Evolutionary conservation across 2,888 invertebrate genomes (phyloP).

Genomic region (Leptopilina syphax): DNA sequence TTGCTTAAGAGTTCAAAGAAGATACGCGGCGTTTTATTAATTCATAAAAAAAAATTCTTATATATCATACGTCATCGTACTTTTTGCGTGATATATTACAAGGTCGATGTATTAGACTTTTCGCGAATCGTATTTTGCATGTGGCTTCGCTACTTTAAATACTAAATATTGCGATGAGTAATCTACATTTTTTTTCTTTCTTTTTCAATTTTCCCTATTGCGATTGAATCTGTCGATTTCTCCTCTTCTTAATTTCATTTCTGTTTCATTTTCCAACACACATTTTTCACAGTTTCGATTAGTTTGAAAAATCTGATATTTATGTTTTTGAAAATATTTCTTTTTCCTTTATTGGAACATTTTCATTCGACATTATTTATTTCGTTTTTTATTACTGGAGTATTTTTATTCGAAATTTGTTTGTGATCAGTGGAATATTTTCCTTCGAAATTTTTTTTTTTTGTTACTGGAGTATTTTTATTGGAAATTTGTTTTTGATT

Average conservation of each 20-base stretch:
- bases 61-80: conserved; percentile 32
- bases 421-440: no score
- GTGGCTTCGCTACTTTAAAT: conserved; percentile 24
- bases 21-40: conserved; percentile 30
- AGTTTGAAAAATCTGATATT: not conserved
- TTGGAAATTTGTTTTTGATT: no score
- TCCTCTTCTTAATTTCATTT: not conserved
- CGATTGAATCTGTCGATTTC: not conserved
- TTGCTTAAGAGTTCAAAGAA: conserved; percentile 37
- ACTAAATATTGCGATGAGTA: conserved; percentile 27
- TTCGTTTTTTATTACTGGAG: no score
- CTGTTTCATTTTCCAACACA: no score
- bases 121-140: conserved; percentile 35
- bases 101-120: conserved; percentile 37
- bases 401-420: no score
- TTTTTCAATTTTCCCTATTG: conserved; percentile 1
- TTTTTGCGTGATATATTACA: conserved; percentile 37
- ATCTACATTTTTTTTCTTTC: not conserved
- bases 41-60: conserved; percentile 22
- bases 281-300: not conserved
- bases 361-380: not conserved
- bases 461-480: no score
- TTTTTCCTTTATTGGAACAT: not conserved
- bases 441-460: no score
- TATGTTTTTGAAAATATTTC: no score